phyloP scores from a whole-genome alignment of 2,888 invertebrate species.

The Hipparchia semele region DNA sequence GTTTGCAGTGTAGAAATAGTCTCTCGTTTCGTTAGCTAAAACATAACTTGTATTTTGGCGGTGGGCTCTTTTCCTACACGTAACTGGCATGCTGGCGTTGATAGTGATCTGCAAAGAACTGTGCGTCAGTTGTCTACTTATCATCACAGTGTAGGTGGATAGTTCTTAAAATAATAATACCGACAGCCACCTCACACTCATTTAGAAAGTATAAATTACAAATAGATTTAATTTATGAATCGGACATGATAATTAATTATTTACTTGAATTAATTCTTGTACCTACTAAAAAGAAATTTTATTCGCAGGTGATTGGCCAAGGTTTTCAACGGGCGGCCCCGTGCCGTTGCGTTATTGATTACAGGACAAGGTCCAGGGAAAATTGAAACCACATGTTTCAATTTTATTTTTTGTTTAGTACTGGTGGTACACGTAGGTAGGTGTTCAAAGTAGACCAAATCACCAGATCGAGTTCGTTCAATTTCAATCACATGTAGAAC shows the following conservation, averaged over 20 bases:
- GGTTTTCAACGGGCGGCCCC: no score
- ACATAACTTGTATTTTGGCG: neutral
- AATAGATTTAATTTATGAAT: neutral
- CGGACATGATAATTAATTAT: neutral
- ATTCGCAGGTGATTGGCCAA: no score
- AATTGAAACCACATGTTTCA: no score
- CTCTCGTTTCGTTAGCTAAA: no score
- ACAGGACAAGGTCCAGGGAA: no score
- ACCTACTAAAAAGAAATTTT: no score
- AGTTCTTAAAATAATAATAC: neutral
- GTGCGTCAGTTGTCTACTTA: constrained; percentile 12
- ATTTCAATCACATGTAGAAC: neutral
- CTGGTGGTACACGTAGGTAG: no score
- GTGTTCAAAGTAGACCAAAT: neutral
- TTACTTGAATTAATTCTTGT: no score
- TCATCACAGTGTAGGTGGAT: constrained; percentile 1
- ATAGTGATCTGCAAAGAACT: neutral
- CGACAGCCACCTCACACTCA: neutral
- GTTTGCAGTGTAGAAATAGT: no score
- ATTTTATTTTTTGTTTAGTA: no score
- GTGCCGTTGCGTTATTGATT: no score
- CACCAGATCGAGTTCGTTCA: neutral
- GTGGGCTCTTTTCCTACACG: neutral
- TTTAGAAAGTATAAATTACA: neutral
- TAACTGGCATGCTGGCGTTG: neutral